Base-by-base conservation (phyloP, 2,888 invertebrate genomes). In the Toxonevra muliebris region DNA sequence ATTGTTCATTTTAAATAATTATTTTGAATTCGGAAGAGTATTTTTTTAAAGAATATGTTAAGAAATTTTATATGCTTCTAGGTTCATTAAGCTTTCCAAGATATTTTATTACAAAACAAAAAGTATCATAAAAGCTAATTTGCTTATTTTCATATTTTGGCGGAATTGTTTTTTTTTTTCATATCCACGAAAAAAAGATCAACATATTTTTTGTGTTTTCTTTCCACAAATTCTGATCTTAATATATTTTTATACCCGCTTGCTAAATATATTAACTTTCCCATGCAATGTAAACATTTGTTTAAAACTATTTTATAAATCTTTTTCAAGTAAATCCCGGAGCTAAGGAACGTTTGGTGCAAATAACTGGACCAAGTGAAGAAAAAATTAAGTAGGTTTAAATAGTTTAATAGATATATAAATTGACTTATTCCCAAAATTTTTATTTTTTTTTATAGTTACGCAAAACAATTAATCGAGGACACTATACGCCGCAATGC, bases 401-500 rank as follows among this genome's bases (percentile, higher is more conserved):
- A 42, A 61, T 61, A 11, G 8, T 61, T 45, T 53, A 15, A 12
- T 15, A 15, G 9, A 57, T n/a, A 30, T 43, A 1, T 12, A 41
- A 9, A 1, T 13, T 19, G n/a, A 53, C 20, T 42, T 12, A 9
- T n/a, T n/a, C 9, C 1, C 19, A 4, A 1, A 1, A 48, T 52
- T 15, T 60, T 1, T 17, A 45, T 48, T 19, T 50, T 9, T 1
- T 19, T 17, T 11, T 52, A n/a, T 78, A 95, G 95, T 80, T 92
- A 94, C 84, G 97, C 97, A 53, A 96, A 96, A 85, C 93, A 94
- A 84, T 87, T 97, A 83, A 97, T 97, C 82, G 96, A 96, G 84
- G 96, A 97, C 82, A 97, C 97, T 73, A 97, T 97, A 80, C 90
- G 95, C 74, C 91, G 96, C 81, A 97, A 97, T 87, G 95, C 96